phyloP scores from a whole-genome alignment of 2,113 vertebrate species.

The Pygoscelis adeliae region DNA sequence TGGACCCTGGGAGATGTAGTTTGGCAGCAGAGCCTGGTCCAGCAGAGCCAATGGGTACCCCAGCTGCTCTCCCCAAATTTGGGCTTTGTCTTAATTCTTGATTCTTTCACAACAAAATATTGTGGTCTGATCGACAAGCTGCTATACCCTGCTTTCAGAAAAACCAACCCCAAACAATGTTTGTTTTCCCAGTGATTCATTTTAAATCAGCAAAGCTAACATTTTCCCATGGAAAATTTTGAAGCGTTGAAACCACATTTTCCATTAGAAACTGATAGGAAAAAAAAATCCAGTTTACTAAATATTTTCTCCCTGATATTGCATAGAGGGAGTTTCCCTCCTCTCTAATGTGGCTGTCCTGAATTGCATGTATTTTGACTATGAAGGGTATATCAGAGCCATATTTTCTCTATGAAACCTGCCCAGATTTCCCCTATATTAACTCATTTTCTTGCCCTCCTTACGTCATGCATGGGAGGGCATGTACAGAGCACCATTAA shows the following conservation, averaged over 20 bases:
- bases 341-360: background rate
- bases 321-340: background rate
- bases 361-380: background rate
- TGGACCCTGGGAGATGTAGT: background rate
- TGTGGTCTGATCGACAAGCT: background rate
- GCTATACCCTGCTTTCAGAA: background rate
- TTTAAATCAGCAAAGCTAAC: background rate
- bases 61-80: background rate
- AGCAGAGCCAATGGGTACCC: background rate
- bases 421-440: background rate
- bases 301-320: background rate
- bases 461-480: rapidly evolving
- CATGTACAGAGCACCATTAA: background rate
- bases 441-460: background rate
- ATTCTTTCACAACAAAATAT: background rate
- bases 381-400: background rate
- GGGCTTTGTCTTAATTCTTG: background rate
- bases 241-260: conserved; percentile 18
- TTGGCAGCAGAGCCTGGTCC: background rate
- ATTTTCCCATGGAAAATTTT: conserved; percentile 9
- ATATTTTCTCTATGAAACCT: background rate
- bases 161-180: background rate
- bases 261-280: background rate
- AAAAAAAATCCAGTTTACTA: background rate
- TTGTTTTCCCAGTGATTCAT: conserved; percentile 33